Conservation (phyloP, 2,888 invertebrate species). For the Drosophila niveifrons region DNA sequence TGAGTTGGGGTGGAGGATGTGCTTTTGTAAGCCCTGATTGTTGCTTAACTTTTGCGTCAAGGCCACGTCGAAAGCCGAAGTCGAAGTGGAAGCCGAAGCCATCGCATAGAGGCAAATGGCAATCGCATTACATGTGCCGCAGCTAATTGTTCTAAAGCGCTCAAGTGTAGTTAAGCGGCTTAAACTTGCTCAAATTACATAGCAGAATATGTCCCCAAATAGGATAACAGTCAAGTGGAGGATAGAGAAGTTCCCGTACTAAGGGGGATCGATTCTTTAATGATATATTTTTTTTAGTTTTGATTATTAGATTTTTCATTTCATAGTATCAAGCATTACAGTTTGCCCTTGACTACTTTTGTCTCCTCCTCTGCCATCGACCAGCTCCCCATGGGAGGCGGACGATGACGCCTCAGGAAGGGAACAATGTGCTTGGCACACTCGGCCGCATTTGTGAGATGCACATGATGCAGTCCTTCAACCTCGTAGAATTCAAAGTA, state of each 20-base stretch:
- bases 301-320: slow-evolving; percentile 1
- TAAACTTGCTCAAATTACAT: slow-evolving; percentile 47
- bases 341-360: not conserved
- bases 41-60: slow-evolving; percentile 39
- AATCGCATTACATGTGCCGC: slow-evolving; percentile 31
- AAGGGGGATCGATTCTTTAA: not conserved
- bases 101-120: slow-evolving; percentile 2
- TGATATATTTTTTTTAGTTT: not conserved
- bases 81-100: slow-evolving; percentile 29
- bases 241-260: not conserved
- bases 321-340: not conserved
- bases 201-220: not conserved
- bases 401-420: slow-evolving; percentile 61
- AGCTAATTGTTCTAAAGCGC: slow-evolving; percentile 74
- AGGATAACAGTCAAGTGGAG: slow-evolving; percentile 4
- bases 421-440: slow-evolving; percentile 86
- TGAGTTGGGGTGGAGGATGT: not conserved
- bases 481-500: slow-evolving; percentile 88
- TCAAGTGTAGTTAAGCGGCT: slow-evolving; percentile 66
- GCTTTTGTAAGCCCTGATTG: slow-evolving; percentile 22
- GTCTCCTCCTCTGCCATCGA: slow-evolving; percentile 33
- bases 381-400: slow-evolving; percentile 46
- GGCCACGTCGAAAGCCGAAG: slow-evolving; percentile 32
- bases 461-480: slow-evolving; percentile 90
- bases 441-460: slow-evolving; percentile 88